Evolutionary conservation across 1,140 invertebrate genomes (phyloP).

Genomic region (Archivesica marissinica): DNA sequence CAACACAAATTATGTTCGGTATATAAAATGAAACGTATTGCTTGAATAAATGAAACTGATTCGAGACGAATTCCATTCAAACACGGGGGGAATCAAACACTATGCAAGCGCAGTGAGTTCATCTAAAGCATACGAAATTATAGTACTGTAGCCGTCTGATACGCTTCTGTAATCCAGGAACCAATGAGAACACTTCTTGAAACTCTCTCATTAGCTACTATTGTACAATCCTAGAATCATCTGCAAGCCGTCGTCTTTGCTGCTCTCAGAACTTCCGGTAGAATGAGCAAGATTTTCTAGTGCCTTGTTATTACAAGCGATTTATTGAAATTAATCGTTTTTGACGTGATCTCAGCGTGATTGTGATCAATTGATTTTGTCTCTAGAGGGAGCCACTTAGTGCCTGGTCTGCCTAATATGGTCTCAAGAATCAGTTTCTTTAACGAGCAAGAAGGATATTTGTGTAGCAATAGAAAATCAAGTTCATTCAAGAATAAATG

Average conservation of each 20-base stretch:
- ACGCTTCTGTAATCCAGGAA: neutral
- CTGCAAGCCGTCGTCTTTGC: conserved; percentile 19
- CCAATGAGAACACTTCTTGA: neutral
- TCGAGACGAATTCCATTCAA: too few species aligned
- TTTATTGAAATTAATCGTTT: conserved; percentile 66
- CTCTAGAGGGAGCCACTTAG: conserved; percentile 53
- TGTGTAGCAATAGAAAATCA: conserved; percentile 39
- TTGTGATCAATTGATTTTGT: conserved; percentile 59
- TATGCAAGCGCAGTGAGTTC: too few species aligned
- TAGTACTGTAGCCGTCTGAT: neutral
- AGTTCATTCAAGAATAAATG: conserved; percentile 45
- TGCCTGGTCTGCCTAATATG: conserved; percentile 5
- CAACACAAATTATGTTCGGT: too few species aligned
- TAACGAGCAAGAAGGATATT: conserved; percentile 30
- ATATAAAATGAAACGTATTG: too few species aligned
- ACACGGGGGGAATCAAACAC: too few species aligned
- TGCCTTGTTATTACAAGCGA: conserved; percentile 63
- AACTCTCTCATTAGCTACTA: neutral
- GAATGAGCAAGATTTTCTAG: conserved; percentile 23
- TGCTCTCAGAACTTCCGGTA: conserved; percentile 41
- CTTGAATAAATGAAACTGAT: too few species aligned
- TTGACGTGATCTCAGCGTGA: conserved; percentile 37
- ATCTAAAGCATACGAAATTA: too few species aligned
- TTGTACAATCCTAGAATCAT: conserved; percentile 32
- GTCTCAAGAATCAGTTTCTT: conserved; percentile 14